A percentile compares a stretch with the other conserved stretches of the same genome.
Evolutionary conservation across 2,113 vertebrate genomes (phyloP).

Genomic region (Tenrec ecaudatus): DNA sequence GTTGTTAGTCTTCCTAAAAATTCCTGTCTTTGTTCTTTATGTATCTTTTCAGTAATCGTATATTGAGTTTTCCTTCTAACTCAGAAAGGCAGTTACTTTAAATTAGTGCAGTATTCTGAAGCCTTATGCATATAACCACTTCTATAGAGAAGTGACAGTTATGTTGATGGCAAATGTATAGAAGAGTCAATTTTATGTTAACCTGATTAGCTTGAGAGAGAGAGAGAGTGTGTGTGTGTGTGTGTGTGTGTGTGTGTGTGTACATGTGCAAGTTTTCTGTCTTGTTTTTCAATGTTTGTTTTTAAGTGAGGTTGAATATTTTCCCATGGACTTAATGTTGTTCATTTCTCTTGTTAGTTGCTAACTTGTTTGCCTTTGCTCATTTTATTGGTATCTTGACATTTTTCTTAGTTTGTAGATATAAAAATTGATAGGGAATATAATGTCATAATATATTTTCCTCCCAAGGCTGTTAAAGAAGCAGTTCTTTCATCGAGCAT

Average conservation of each 20-base stretch:
- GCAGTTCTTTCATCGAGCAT: constrained; percentile 97
- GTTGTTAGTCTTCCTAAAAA: too few species aligned
- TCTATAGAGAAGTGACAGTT: not conserved
- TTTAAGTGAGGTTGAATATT: not conserved
- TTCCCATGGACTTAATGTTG: constrained; percentile 7
- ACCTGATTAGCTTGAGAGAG: too few species aligned
- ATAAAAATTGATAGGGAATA: not conserved
- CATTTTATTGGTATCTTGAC: constrained; percentile 50
- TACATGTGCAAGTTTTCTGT: not conserved
- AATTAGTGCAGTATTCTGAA: too few species aligned
- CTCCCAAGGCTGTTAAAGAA: constrained; percentile 95
- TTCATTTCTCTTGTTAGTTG: constrained; percentile 46
- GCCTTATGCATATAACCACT: too few species aligned
- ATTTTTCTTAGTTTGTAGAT: constrained; percentile 53
- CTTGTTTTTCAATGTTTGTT: not conserved
- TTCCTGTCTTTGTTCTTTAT: too few species aligned
- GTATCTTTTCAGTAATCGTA: too few species aligned
- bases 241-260: too few species aligned
- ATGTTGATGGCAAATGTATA: too few species aligned
- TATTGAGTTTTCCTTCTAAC: too few species aligned
- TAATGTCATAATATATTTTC: constrained; percentile 41
- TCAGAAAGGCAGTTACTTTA: too few species aligned
- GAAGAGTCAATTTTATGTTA: too few species aligned
- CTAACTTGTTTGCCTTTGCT: not conserved
- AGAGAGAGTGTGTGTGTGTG: too few species aligned